A percentile compares a stretch with the other conserved stretches of the same genome.
Conservation (phyloP, 2,113 vertebrate species). For the Calonectris borealis region DNA sequence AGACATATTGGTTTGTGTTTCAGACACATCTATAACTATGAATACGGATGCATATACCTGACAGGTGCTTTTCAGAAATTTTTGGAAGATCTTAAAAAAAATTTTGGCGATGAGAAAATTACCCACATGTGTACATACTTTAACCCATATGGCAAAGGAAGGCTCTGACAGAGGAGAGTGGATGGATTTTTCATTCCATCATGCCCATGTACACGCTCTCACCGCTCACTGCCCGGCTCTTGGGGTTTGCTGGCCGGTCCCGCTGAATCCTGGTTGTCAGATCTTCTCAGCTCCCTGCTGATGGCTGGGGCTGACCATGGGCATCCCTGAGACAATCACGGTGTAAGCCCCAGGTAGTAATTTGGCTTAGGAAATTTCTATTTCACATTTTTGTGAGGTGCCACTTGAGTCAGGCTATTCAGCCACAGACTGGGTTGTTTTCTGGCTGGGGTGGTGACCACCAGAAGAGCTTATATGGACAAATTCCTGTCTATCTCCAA, state of each 20-base stretch:
- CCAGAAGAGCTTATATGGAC: not conserved
- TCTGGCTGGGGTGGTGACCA: not conserved
- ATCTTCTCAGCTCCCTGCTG: not conserved
- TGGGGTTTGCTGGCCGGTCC: not conserved
- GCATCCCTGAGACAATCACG: not conserved
- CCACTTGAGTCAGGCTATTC: not conserved
- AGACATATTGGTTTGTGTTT: not conserved
- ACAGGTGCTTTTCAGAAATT: not conserved
- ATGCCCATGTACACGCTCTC: accelerated
- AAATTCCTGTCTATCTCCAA: not conserved
- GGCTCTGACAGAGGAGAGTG: not conserved
- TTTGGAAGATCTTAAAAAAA: not conserved
- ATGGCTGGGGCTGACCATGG: not conserved
- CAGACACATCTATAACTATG: not conserved
- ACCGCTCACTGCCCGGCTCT: not conserved
- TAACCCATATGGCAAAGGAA: not conserved
- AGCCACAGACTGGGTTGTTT: accelerated
- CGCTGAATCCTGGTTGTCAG: not conserved
- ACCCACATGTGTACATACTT: accelerated
- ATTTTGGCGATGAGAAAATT: not conserved
- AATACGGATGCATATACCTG: not conserved
- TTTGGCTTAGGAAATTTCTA: not conserved
- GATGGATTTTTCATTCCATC: not conserved
- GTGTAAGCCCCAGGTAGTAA: not conserved
- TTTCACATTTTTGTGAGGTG: not conserved